Conservation (phyloP, 2,113 vertebrate species). For the Hyperoodon ampullatus region DNA sequence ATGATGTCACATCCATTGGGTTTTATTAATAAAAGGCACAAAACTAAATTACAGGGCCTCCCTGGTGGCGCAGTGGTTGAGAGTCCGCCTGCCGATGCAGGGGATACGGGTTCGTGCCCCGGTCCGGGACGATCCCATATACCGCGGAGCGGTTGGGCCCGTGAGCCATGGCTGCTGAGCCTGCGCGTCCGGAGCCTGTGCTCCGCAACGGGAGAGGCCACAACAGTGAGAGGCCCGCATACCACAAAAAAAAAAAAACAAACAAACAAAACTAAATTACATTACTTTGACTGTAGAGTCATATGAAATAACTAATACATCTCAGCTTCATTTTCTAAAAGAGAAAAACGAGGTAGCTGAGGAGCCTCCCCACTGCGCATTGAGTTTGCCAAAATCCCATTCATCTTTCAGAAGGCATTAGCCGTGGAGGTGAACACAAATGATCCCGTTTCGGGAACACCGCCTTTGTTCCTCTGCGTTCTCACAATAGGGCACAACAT, state of each 20-base stretch:
- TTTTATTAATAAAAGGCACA: background rate
- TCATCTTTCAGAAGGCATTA: background rate
- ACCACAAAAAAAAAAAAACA: no score
- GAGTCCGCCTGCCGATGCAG: no score
- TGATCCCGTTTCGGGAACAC: background rate
- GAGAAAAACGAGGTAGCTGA: background rate
- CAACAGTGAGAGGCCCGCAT: no score
- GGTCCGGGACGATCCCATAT: no score
- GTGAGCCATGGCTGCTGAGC: no score
- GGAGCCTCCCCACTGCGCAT: background rate
- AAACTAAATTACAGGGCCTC: background rate
- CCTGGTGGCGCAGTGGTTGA: no score
- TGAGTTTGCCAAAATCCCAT: background rate
- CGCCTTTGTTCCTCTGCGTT: background rate
- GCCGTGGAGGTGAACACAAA: background rate
- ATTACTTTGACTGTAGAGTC: background rate
- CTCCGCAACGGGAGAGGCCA: no score
- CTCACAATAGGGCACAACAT: background rate
- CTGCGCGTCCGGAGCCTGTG: no score
- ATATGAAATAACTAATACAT: background rate
- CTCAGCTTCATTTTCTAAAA: slow-evolving; percentile 13
- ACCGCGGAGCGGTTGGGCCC: no score
- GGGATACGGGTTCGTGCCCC: no score
- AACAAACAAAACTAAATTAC: background rate
- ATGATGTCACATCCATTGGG: background rate